Evolutionary conservation across 64 coral and sea anemone species (phyloP).

Genomic region (Cladopsammia gracilis): DNA sequence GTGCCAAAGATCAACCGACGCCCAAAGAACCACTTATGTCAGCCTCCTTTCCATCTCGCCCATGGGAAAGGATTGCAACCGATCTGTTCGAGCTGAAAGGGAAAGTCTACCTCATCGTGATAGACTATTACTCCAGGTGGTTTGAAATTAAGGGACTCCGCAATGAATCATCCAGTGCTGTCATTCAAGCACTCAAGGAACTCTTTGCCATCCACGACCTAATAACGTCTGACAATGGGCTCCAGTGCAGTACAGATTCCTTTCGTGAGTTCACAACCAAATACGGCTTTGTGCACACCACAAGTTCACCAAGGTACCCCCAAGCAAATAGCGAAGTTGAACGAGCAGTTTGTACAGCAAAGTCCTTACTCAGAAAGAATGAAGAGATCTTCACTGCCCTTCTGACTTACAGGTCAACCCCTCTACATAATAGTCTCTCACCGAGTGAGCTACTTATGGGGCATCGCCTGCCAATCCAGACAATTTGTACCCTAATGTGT

Average conservation of each 20-base stretch:
- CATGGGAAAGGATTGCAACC: conserved; percentile 46
- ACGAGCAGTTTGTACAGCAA: not conserved
- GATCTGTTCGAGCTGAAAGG: conserved; percentile 35
- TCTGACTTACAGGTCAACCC: conserved; percentile 35
- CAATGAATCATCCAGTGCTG: not conserved
- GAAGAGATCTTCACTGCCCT: not conserved
- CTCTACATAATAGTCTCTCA: conserved; percentile 58
- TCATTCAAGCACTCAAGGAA: conserved; percentile 55
- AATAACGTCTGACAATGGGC: conserved; percentile 60
- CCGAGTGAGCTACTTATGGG: conserved; percentile 68
- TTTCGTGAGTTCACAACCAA: too few relatives aligned
- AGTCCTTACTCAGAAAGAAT: not conserved
- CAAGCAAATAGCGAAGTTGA: not conserved
- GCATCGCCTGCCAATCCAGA: conserved; percentile 18
- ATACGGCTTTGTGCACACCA: conserved; percentile 73
- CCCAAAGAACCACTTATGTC: conserved; percentile 7
- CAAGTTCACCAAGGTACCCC: conserved; percentile 7
- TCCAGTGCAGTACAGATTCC: too few relatives aligned
- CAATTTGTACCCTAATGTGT: conserved; percentile 27
- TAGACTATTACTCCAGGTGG: not conserved
- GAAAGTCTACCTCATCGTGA: not conserved
- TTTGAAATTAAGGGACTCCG: not conserved
- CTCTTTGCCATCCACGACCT: conserved; percentile 51
- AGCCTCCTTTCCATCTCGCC: conserved; percentile 31
- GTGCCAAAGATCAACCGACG: conserved; percentile 32